Evolutionary conservation across 2,888 invertebrate species (phyloP).

Genomic region (Anagyrus pseudococci): DNA sequence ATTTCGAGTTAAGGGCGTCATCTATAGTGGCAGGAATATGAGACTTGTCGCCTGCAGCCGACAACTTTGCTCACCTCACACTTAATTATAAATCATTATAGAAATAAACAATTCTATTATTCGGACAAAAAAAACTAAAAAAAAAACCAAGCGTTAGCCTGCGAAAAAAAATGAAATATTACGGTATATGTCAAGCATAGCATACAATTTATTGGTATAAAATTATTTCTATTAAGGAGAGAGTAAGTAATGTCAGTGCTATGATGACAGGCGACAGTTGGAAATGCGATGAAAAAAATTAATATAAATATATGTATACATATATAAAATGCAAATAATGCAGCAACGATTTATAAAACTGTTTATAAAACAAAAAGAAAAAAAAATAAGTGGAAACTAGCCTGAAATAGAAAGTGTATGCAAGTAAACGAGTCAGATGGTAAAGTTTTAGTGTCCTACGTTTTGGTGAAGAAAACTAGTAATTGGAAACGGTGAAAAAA

Average conservation of each 20-base stretch:
- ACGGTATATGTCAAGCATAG: slow-evolving; percentile 12
- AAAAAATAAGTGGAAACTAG: slow-evolving; percentile 36
- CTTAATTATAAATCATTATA: no score
- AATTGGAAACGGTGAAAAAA: slow-evolving; percentile 5
- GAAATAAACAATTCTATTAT: slow-evolving; percentile 8
- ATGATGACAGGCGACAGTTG: slow-evolving; percentile 36
- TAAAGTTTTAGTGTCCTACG: slow-evolving; percentile 9
- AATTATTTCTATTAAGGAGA: slow-evolving; percentile 17
- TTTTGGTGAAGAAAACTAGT: slow-evolving; percentile 6
- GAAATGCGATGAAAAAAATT: slow-evolving; percentile 18
- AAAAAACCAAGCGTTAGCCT: not conserved
- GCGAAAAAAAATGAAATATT: slow-evolving; percentile 20
- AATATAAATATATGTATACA: slow-evolving; percentile 42
- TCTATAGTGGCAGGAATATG: slow-evolving; percentile 49
- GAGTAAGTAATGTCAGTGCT: slow-evolving; percentile 25
- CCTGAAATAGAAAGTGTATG: slow-evolving; percentile 25
- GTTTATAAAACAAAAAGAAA: slow-evolving; percentile 38
- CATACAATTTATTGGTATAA: slow-evolving; percentile 11
- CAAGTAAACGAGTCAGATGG: slow-evolving; percentile 11
- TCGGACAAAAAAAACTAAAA: slow-evolving; percentile 9
- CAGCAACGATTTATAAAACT: slow-evolving; percentile 44
- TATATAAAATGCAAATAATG: slow-evolving; percentile 40
- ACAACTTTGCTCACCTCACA: slow-evolving; percentile 2
- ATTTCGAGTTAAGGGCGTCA: slow-evolving; percentile 31
- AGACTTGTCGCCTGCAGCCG: slow-evolving; percentile 37